Evolutionary conservation across 1,140 invertebrate genomes (phyloP).

Genomic region (Ips typographus): DNA sequence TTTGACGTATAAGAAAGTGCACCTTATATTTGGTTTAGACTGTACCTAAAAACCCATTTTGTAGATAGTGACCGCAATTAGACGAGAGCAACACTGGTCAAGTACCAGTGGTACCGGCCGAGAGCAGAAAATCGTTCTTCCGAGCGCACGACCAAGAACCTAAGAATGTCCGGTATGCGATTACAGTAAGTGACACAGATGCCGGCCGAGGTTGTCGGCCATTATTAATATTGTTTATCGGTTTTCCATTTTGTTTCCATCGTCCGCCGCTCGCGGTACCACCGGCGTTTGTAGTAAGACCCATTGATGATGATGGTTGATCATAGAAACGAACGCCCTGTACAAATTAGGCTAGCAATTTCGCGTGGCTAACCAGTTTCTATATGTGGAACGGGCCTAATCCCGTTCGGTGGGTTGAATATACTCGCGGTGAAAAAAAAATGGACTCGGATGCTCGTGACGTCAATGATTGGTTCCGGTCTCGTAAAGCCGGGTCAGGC

Average conservation of each 20-base stretch:
- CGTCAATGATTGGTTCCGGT: conserved; percentile 10
- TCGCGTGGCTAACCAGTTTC: background rate
- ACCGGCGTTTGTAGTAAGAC: too few relatives aligned
- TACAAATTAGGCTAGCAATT: background rate
- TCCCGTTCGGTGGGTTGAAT: conserved; percentile 6
- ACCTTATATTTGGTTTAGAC: too few relatives aligned
- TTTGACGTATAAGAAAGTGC: too few relatives aligned
- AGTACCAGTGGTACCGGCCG: background rate
- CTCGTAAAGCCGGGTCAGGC: background rate
- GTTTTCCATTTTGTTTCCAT: conserved; percentile 12
- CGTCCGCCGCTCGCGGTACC: background rate
- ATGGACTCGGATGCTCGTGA: background rate
- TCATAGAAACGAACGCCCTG: background rate
- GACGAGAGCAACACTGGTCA: background rate
- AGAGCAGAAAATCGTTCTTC: background rate
- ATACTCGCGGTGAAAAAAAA: conserved; percentile 3
- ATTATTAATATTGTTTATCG: conserved; percentile 32
- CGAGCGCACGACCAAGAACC: conserved; percentile 21
- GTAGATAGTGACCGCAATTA: conserved; percentile 1
- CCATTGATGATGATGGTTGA: background rate
- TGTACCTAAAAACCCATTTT: background rate
- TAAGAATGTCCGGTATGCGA: conserved; percentile 33
- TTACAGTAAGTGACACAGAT: conserved; percentile 40
- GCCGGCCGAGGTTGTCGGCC: conserved; percentile 31
- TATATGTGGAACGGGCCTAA: background rate